Evolutionary conservation across 2,888 invertebrate species (phyloP).

Genomic region (Drosophila flavopinicola): DNA sequence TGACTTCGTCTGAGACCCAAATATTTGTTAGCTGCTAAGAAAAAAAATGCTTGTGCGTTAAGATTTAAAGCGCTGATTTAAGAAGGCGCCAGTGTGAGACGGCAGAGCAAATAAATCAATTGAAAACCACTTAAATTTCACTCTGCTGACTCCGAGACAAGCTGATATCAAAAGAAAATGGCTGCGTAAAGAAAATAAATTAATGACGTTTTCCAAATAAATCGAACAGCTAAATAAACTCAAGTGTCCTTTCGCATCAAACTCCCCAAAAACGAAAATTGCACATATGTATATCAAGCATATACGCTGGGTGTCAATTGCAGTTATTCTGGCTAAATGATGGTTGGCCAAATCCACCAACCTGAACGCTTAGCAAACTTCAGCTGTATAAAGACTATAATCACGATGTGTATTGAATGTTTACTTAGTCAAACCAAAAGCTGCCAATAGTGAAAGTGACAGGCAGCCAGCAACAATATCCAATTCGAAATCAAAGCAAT

Average conservation of each 20-base stretch:
- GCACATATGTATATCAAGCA: conserved; percentile 34
- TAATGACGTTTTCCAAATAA: conserved; percentile 39
- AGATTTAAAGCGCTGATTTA: conserved; percentile 28
- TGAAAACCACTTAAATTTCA: conserved; percentile 63
- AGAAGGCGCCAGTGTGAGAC: conserved; percentile 14
- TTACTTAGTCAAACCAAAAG: neutral
- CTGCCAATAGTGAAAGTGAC: conserved; percentile 3
- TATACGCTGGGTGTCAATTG: conserved; percentile 9
- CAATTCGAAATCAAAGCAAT: neutral
- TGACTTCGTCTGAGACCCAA: conserved; percentile 1
- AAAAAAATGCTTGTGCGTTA: neutral
- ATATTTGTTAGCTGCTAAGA: neutral
- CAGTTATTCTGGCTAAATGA: neutral
- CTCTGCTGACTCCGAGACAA: conserved; percentile 12
- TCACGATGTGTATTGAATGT: neutral
- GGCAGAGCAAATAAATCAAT: conserved; percentile 65
- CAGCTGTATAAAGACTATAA: neutral
- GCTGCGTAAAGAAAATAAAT: conserved; percentile 43
- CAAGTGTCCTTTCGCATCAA: conserved; percentile 29
- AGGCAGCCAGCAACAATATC: neutral
- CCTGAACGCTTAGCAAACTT: neutral
- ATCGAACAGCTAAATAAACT: conserved; percentile 21
- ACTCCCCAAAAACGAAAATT: conserved; percentile 36
- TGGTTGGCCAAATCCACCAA: neutral
- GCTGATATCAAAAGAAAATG: conserved; percentile 44